A percentile compares a stretch with the other conserved stretches of the same genome.
Evolutionary conservation across 1,140 invertebrate genomes (phyloP).

Genomic region (Bombyx mandarina): DNA sequence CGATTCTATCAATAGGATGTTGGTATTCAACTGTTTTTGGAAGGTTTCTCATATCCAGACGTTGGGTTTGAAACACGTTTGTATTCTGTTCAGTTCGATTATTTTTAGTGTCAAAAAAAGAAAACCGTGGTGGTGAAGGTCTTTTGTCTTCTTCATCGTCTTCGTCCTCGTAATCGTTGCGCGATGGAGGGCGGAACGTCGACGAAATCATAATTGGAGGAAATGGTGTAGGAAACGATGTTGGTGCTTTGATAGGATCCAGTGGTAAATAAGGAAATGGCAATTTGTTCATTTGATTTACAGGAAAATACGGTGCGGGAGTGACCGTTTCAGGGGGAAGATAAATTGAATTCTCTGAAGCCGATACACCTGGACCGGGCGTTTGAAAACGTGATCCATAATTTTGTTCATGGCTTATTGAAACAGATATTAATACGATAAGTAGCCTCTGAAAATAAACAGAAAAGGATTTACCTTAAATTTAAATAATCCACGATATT

Average conservation of each 20-base stretch:
- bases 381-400: conserved; percentile 46
- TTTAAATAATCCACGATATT: conserved; percentile 18
- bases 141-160: conserved; percentile 21
- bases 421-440: no score
- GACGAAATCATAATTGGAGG: conserved; percentile 40
- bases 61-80: conserved; percentile 17
- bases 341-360: conserved; percentile 48
- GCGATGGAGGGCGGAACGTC: conserved; percentile 17
- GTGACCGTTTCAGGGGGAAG: conserved; percentile 50
- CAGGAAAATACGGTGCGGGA: conserved; percentile 43
- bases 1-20: conserved; percentile 39
- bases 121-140: conserved; percentile 12
- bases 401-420: conserved; percentile 4
- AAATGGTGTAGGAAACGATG: conserved; percentile 39
- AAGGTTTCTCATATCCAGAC: conserved; percentile 20
- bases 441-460: conserved; percentile 34
- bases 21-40: conserved; percentile 29
- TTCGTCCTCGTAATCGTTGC: conserved; percentile 32
- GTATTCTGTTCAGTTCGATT: conserved; percentile 13
- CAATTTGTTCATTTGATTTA: conserved; percentile 44
- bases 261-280: conserved; percentile 43
- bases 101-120: conserved; percentile 21
- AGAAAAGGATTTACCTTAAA: conserved; percentile 20
- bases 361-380: conserved; percentile 26
- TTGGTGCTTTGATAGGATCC: conserved; percentile 37